Evolutionary conservation across 2,113 vertebrate species (phyloP).

Genomic region (Donacobius atricapilla): DNA sequence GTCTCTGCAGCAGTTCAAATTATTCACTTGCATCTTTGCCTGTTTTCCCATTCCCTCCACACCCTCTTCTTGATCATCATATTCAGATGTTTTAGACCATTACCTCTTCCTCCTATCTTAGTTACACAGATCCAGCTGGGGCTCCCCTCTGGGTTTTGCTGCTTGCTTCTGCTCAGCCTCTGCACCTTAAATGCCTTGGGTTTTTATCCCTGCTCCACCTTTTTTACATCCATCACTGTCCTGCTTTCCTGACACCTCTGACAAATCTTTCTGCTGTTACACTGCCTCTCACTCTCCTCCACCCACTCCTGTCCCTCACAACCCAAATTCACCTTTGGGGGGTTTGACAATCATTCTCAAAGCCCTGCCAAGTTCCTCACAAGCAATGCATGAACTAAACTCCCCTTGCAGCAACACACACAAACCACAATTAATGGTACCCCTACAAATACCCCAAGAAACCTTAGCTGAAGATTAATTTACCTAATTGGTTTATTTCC

Average conservation of each 20-base stretch:
- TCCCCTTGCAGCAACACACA: not conserved
- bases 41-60: slow-evolving; percentile 14
- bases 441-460: not conserved
- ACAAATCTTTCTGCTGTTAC: not conserved
- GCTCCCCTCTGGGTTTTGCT: slow-evolving; percentile 10
- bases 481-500: not conserved
- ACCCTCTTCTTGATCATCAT: not conserved
- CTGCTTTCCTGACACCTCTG: not conserved
- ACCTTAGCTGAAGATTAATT: not conserved
- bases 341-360: not conserved
- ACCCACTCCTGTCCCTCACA: not conserved
- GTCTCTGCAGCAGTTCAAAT: not conserved
- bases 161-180: not conserved
- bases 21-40: not conserved
- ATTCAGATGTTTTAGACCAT: slow-evolving; percentile 32
- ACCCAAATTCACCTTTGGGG: not conserved
- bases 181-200: not conserved
- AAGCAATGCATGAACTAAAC: not conserved
- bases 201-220: not conserved
- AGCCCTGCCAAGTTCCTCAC: not conserved
- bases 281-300: not conserved
- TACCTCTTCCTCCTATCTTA: slow-evolving; percentile 14
- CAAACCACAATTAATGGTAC: not conserved
- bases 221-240: not conserved
- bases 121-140: slow-evolving; percentile 24